Conservation (phyloP, 2,113 vertebrate genomes). For the Hemiscyllium ocellatum region DNA sequence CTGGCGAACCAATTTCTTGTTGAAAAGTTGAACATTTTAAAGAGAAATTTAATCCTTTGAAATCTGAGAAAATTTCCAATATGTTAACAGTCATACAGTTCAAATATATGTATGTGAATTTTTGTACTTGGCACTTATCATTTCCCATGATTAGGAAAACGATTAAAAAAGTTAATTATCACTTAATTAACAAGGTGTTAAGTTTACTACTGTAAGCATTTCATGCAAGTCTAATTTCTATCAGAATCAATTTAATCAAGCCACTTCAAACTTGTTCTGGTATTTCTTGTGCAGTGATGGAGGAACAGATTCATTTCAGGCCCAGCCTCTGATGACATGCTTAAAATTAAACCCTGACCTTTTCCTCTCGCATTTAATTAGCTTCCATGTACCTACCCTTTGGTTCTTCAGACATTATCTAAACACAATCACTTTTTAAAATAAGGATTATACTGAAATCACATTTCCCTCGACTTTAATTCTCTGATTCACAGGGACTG, state of each 20-base stretch:
- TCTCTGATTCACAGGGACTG: neutral
- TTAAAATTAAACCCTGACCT: slow-evolving; percentile 37
- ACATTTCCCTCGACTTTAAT: slow-evolving; percentile 30
- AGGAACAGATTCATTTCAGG: slow-evolving; percentile 28
- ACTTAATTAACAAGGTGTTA: slow-evolving; percentile 34
- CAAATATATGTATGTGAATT: neutral
- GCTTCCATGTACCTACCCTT: neutral
- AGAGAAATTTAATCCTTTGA: neutral
- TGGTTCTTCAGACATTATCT: slow-evolving; percentile 33
- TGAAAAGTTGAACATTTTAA: neutral
- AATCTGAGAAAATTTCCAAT: neutral
- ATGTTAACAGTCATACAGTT: neutral
- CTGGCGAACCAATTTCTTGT: too few species aligned
- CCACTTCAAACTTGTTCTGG: slow-evolving; percentile 29
- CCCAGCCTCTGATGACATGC: slow-evolving; percentile 11
- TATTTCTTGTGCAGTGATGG: neutral
- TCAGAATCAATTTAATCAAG: slow-evolving; percentile 29
- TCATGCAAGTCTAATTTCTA: slow-evolving; percentile 34
- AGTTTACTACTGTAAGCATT: slow-evolving; percentile 18
- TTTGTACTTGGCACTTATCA: neutral
- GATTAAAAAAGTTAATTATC: slow-evolving; percentile 28
- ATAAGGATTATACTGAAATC: slow-evolving; percentile 17
- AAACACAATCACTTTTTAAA: slow-evolving; percentile 12
- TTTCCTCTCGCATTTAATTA: slow-evolving; percentile 34
- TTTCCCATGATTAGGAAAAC: slow-evolving; percentile 17